Evolutionary conservation across 2,113 vertebrate species (phyloP), one percentile per base, ranked within the genome.

Genomic region (Trogon surrucura): DNA sequence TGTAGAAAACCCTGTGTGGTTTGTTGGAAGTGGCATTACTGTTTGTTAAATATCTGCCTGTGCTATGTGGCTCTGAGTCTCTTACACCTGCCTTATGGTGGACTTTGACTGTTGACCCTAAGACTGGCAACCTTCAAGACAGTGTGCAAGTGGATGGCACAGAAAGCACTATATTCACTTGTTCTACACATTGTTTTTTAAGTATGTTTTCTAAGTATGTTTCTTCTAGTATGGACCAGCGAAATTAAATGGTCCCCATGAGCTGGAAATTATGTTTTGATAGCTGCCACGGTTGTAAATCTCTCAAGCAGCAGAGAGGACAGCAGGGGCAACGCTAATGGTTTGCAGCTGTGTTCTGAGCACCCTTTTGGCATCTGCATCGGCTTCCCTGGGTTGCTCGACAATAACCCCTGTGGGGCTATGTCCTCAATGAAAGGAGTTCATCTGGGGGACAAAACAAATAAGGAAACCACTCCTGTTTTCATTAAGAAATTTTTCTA

Each of bases 401-500:
- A 89, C 51, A 80, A 29, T 34, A 44, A 17, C 8, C 56, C 19
- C 19, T 48, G 34, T 32, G 0, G 27, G 30, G 5, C 48, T 64
- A n/a, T 27, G 27, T n/a, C 25, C 47, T 71, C 72, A 58, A 10
- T 5, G 4, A 67, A 86, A 64, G 32, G 9, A 88, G 85, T 66
- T 88, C 70, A 79, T 64, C 47, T 60, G 1, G 10, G 56, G 53
- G 23, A 34, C 32, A 67, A 51, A 88, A 30, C 16, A 12, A 78
- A 9, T 45, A 50, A 22, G 64, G 58, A 72, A 79, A 47, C 13
- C 14, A 8, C 30, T 82, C 16, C n/a, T 47, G 13, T 84, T 73
- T 83, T 92, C 92, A 89, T 74, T 86, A 84, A 54, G 73, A 78
- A 71, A 75, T 81, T 72, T 20, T 56, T 21, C 57, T 60, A 79